Evolutionary conservation across 2,113 vertebrate species (phyloP), one percentile per base, ranked within the genome.

Genomic region (Nothoprocta pentlandii): DNA sequence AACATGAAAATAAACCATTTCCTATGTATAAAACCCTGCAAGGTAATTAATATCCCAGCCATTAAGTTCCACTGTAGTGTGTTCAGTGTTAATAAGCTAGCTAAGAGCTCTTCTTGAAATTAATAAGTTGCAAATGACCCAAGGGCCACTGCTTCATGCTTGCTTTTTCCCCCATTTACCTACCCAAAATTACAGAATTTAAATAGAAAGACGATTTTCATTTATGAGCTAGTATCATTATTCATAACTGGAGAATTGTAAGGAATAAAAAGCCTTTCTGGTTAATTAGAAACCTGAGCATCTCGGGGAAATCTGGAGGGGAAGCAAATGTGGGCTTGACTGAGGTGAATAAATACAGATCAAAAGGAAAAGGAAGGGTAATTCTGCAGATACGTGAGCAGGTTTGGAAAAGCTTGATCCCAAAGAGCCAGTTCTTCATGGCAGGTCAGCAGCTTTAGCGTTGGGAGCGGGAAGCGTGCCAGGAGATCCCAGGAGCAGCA

Each of bases 81-180:
- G 89, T 83, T 94, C 83, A 62, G 80, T 49, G 49, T 92, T 97
- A 97, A 98, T 96, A 95, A 95, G 92, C 87, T 44, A 84, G 93
- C 93, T 94, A 95, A 96, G 93, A 94, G 92, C 75, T 61, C 91
- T 58, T 56, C 96, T 98, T 95, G 96, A 98, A 98, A 98, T 98
- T 97, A 98, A 95, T 97, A 97, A 97, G 93, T 97, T 96, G 95
- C 95, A 96, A 97, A 98, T 97, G 96, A 98, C 96, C 96, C 96
- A 86, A 89, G 97, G 96, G 97, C 92, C 66, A 22, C 87, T 70
- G 87, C 53, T 94, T 85, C 95, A 28, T 94, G 87, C 92, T 89
- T 96, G 93, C 74, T 85, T 96, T 95, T 97, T 51, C 10, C 56
- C 89, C 74, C 83, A 70, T 86, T 90, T 93, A 62, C 88, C 78